Evolutionary conservation across 2,113 vertebrate genomes (phyloP), one percentile per base, ranked within the genome.

Genomic region (Rhea americana): DNA sequence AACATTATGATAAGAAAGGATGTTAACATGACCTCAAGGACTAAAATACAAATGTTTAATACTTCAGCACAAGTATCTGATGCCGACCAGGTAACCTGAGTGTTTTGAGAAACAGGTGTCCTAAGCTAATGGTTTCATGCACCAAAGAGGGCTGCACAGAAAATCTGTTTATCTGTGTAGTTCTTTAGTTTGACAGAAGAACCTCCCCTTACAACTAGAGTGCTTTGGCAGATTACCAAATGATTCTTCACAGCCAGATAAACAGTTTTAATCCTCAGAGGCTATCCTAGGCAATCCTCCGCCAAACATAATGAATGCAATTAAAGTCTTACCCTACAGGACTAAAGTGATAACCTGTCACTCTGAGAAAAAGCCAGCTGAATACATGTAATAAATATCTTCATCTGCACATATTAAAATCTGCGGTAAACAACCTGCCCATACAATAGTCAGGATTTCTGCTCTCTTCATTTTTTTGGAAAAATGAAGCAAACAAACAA

Each of bases 191-290:
- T 45, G 71, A 95, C 79, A 95, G 76, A 89, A 95, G 97, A 95
- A 28, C 43, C 87, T 94, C 45, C 86, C 79, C 50, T 94, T 92
- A 55, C 65, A 96, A 90, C 47, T 67, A 89, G 87, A 94, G 65
- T 13, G 55, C 87, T 91, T 94, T 97, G 95, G 94, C 84, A 96
- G 59, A 96, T 96, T 58, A 87, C 88, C 95, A 96, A 96, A 85
- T 59, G 70, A 94, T 93, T 85, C 88, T 91, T 96, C 95, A 61
- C 50, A 95, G 11, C 41, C 92, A 92, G 79, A 96, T 89, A 96
- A 96, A 96, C 68, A 95, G 51, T 48, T 97, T 93, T 86, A 95
- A 95, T 95, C 89, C 95, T 96, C 48, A 81, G 95, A 96, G 83
- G 67, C 82, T 88, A 93, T 65, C 74, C 88, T 50, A 92, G 90